phyloP scores from a whole-genome alignment of 2,113 vertebrate species.

The Rhagologus leucostigma region DNA sequence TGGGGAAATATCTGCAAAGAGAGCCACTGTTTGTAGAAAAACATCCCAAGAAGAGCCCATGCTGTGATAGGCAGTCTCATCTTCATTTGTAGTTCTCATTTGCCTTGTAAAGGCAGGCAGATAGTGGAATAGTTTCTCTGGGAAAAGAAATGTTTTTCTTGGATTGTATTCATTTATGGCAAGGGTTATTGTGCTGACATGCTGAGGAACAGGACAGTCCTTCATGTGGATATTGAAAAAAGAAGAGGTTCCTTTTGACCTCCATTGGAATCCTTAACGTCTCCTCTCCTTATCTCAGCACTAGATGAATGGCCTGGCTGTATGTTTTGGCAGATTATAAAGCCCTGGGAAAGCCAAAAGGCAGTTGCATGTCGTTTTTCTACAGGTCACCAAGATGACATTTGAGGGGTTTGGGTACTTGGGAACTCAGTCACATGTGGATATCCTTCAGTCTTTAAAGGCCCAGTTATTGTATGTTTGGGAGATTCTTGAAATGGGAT shows the following conservation, averaged over 20 bases:
- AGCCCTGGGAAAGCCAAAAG: background rate
- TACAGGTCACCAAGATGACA: accelerated
- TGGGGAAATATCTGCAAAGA: background rate
- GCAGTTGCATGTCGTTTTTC: background rate
- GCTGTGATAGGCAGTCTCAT: background rate
- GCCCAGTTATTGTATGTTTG: background rate
- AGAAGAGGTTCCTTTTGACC: background rate
- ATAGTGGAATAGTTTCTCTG: background rate
- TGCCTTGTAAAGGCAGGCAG: background rate
- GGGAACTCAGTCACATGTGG: background rate
- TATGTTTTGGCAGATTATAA: background rate
- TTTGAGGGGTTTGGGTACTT: background rate
- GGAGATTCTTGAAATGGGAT: background rate
- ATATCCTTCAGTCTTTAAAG: background rate
- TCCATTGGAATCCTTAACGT: background rate
- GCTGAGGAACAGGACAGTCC: background rate
- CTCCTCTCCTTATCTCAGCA: background rate
- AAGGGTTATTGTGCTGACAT: background rate
- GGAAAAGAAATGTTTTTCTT: background rate
- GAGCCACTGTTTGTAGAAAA: background rate
- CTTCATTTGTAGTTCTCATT: background rate
- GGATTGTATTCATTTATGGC: background rate
- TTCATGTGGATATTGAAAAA: background rate
- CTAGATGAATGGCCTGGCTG: background rate
- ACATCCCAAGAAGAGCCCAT: background rate